phyloP scores from a whole-genome alignment of 2,797 vertebrate species.

The Siniperca obscura region DNA sequence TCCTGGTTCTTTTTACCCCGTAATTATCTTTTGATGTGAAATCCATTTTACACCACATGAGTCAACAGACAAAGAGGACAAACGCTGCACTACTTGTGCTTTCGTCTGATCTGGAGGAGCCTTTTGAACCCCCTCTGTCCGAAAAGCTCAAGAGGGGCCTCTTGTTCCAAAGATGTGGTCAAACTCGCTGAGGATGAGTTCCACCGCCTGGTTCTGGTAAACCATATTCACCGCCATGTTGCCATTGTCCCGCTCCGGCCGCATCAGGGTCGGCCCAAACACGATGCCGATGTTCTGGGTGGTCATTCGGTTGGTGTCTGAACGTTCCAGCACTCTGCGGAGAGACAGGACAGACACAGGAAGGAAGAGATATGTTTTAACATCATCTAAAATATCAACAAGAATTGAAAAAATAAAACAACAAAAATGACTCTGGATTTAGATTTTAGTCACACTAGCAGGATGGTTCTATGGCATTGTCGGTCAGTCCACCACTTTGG shows the following conservation, averaged over 20 bases:
- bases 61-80: conserved; percentile 65
- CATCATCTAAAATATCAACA: neutral
- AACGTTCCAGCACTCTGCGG: conserved; percentile 88
- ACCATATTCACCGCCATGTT: conserved; percentile 90
- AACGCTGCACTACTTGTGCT: conserved; percentile 66
- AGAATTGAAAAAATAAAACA: neutral
- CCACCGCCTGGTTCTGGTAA: conserved; percentile 93
- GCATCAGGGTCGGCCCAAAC: conserved; percentile 93
- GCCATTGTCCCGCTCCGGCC: conserved; percentile 87
- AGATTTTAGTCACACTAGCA: neutral
- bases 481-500: neutral
- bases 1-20: conserved; percentile 70
- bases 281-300: conserved; percentile 95
- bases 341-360: conserved; percentile 9
- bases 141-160: conserved; percentile 64
- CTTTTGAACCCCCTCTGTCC: conserved; percentile 14
- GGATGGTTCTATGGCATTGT: neutral
- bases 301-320: conserved; percentile 90
- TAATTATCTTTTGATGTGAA: conserved; percentile 80
- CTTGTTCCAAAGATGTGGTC: conserved; percentile 82
- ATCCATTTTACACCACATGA: conserved; percentile 75
- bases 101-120: conserved; percentile 46
- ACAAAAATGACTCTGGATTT: neutral
- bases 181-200: conserved; percentile 89
- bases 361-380: neutral